Conservation (phyloP, 1,140 invertebrate species). For the Apolygus lucorum region DNA sequence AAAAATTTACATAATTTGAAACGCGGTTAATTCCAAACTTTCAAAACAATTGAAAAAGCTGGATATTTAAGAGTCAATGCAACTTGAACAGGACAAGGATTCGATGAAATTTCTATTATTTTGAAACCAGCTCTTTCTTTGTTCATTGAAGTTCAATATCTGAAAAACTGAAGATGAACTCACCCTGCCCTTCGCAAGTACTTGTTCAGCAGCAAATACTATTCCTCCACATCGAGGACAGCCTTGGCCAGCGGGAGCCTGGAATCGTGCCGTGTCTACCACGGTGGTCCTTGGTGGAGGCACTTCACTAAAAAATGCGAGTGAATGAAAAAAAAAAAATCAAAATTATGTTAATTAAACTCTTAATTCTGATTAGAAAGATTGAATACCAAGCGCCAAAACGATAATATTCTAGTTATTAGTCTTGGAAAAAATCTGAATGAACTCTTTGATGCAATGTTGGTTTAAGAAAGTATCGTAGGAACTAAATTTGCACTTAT, state of each 20-base stretch:
- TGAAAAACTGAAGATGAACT: too few relatives aligned
- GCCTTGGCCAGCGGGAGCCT: slow-evolving; percentile 72
- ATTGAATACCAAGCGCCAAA: too few relatives aligned
- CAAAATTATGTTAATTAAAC: too few relatives aligned
- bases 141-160: background rate
- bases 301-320: slow-evolving; percentile 34
- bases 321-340: too few relatives aligned
- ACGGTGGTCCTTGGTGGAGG: slow-evolving; percentile 33
- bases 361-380: too few relatives aligned
- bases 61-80: background rate
- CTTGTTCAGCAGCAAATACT: slow-evolving; percentile 83
- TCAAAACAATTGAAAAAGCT: too few relatives aligned
- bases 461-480: too few relatives aligned
- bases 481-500: too few relatives aligned
- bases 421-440: too few relatives aligned
- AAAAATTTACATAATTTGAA: background rate
- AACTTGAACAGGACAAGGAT: slow-evolving; percentile 1
- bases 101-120: background rate
- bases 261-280: slow-evolving; percentile 62
- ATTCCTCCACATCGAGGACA: slow-evolving; percentile 83
- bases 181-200: slow-evolving; percentile 50
- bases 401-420: too few relatives aligned
- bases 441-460: too few relatives aligned
- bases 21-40: background rate
- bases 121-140: background rate